Conservation (phyloP, 2,797 vertebrate genomes). For the Synanceia verrucosa region DNA sequence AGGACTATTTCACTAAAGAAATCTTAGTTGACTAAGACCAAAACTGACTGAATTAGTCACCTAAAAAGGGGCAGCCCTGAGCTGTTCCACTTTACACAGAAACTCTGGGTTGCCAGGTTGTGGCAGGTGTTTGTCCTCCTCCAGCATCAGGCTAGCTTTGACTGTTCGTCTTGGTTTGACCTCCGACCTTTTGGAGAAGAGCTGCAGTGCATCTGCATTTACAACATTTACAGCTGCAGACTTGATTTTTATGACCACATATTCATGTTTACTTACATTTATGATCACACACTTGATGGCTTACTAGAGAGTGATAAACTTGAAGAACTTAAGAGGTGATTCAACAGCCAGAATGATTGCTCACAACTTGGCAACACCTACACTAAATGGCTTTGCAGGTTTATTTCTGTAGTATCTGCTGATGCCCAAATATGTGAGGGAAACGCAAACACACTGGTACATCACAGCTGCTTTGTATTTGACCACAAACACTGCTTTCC, state of each 20-base stretch:
- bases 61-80: too few species aligned
- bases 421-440: constrained; percentile 19
- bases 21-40: too few species aligned
- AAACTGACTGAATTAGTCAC: too few species aligned
- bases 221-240: not conserved
- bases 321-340: not conserved
- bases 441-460: constrained; percentile 31
- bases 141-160: not conserved
- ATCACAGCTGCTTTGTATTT: constrained; percentile 48
- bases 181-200: not conserved
- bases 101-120: not conserved
- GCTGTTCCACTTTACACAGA: not conserved
- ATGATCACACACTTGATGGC: not conserved
- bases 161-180: not conserved
- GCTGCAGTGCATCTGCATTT: not conserved
- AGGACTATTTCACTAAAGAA: too few species aligned
- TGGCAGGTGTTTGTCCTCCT: not conserved
- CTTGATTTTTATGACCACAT: not conserved
- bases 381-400: not conserved
- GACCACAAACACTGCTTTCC: constrained; percentile 28
- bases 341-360: too few species aligned
- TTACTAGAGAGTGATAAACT: not conserved
- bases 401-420: constrained; percentile 9
- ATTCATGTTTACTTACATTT: not conserved
- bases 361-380: too few species aligned